These are phyloP conservation scores for Eupithecia exiguata DNA, from an alignment of 2,888 invertebrate genomes.

Conservation along the genomic window DNA sequence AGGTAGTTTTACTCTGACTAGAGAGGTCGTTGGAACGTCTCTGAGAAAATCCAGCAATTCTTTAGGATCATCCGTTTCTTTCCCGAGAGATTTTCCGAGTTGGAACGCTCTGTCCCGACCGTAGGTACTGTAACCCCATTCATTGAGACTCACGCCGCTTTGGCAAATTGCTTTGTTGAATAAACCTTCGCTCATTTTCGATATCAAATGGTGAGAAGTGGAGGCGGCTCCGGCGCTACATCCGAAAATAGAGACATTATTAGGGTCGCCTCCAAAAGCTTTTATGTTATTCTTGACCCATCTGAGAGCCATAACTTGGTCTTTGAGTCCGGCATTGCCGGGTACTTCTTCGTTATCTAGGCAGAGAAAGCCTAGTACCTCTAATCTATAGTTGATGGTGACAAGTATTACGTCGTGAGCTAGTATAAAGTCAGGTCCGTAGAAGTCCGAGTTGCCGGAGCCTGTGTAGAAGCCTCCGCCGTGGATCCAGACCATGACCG, in stretches of 20 bases:
- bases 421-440: conserved; percentile 80
- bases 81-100: conserved; percentile 71
- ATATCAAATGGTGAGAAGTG: conserved; percentile 70
- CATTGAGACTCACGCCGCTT: conserved; percentile 77
- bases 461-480: conserved; percentile 80
- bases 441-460: conserved; percentile 77
- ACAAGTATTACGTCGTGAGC: conserved; percentile 72
- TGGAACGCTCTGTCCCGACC: conserved; percentile 71
- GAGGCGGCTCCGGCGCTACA: conserved; percentile 78
- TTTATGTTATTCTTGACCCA: conserved; percentile 77
- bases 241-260: conserved; percentile 77
- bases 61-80: conserved; percentile 65
- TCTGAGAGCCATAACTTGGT: conserved; percentile 77
- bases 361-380: conserved; percentile 78
- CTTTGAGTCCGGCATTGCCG: conserved; percentile 79
- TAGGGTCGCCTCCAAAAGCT: conserved; percentile 72
- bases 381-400: conserved; percentile 78
- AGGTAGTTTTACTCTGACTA: conserved; percentile 69
- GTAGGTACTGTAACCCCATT: conserved; percentile 73
- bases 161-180: conserved; percentile 80
- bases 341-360: conserved; percentile 76
- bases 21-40: conserved; percentile 58
- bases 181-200: conserved; percentile 72
- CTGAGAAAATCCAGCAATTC: conserved; percentile 69
- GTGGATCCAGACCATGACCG: conserved; percentile 81